Evolutionary conservation across 2,797 vertebrate species (phyloP), one percentile per base, ranked within the genome.

Genomic region (Fratercula arctica): DNA sequence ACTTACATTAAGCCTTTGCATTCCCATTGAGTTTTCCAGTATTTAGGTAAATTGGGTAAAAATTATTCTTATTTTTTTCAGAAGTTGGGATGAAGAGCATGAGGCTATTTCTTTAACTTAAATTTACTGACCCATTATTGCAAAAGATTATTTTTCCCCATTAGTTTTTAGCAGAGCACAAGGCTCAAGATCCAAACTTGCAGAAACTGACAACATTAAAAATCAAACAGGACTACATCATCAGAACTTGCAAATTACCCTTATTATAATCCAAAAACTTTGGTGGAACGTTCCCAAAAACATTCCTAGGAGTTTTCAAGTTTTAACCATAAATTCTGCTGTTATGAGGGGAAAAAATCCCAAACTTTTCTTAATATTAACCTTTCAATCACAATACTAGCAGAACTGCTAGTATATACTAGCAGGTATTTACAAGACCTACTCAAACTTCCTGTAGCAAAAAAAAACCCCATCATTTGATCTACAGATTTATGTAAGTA

Each of bases 221-320:
- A 74, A 53, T 48, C 4, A 41, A 46, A 45, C 3, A 8, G 6
- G 2, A 2, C 29, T 87, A 80, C 37, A 70, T 15, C 2, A 67
- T 51, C 25, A 68, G 31, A 69, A 56, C 7, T 28, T 51, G 4
- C 1, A 87, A 66, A 74, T 68, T 69, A n/a, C 14, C 1, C 8
- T 48, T 64, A 23, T 51, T 41, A 21, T 46, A 45, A 18, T 29
- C 11, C 13, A 33, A 56, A 57, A 37, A 17, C 4, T 31, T 9
- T 8, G 1, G 3, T 76, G 3, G 9, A 61, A 46, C 15, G 1
- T 5, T 81, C 33, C 7, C 16, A 53, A 39, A 37, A 25, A 1
- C 16, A 10, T n/a, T 39, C 6, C 16, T n/a, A 39, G 5, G 10
- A 28, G 3, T 77, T 74, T 80, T 79, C 13, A 54, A 35, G 54